A percentile compares a stretch with the other conserved stretches of the same genome.
phyloP scores from a whole-genome alignment of 2,888 invertebrate species.

The Tachina fera region DNA sequence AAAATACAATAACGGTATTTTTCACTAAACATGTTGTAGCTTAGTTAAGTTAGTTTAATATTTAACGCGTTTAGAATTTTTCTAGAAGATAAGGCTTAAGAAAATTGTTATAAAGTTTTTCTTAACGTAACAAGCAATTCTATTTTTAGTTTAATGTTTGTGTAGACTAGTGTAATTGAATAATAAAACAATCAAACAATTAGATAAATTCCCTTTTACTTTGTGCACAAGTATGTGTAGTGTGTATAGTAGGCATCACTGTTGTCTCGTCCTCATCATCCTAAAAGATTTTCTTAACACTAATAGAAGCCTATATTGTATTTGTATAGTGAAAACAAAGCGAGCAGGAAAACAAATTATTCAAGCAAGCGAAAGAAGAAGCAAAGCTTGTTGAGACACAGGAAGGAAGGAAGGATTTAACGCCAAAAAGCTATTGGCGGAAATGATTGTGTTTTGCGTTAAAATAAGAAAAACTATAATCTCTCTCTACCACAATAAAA shows the following conservation, averaged over 20 bases:
- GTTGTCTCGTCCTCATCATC: not conserved
- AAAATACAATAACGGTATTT: too few relatives aligned
- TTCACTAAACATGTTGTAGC: too few relatives aligned
- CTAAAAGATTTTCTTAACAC: not conserved
- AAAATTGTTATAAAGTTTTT: too few relatives aligned
- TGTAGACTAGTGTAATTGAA: too few relatives aligned
- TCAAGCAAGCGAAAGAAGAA: slow-evolving; percentile 24
- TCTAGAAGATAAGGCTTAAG: too few relatives aligned
- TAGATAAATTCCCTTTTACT: too few relatives aligned
- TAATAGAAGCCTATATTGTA: not conserved
- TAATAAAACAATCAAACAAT: too few relatives aligned
- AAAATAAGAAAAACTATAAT: slow-evolving; percentile 41
- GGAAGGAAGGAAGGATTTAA: slow-evolving; percentile 64
- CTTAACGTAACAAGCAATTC: too few relatives aligned
- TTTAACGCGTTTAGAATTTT: too few relatives aligned
- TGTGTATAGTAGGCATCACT: not conserved
- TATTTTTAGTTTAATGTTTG: too few relatives aligned
- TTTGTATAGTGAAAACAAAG: not conserved
- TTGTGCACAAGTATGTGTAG: too few relatives aligned
- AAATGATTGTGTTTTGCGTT: slow-evolving; percentile 68
- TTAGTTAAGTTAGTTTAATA: too few relatives aligned
- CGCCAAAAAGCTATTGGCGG: slow-evolving; percentile 69
- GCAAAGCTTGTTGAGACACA: slow-evolving; percentile 55
- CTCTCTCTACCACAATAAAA: slow-evolving; percentile 17
- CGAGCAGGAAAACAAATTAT: slow-evolving; percentile 21